Conservation (phyloP, 2,797 vertebrate genomes). For the Choloepus didactylus region DNA sequence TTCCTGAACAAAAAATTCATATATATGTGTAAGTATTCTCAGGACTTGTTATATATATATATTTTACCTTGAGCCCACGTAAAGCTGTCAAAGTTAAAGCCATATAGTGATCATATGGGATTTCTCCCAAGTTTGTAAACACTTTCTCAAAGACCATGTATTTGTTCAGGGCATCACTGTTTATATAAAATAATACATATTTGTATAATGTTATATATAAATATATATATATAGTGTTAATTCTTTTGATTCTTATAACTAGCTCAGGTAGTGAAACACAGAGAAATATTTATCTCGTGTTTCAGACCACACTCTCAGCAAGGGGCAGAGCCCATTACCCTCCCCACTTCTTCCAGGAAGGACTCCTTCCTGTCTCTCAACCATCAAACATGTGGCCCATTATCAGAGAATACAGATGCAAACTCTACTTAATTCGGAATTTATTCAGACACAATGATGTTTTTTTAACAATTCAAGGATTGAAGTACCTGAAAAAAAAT, state of each 20-base stretch:
- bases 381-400: neutral
- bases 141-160: neutral
- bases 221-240: neutral
- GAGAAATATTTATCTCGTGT: neutral
- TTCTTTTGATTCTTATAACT: neutral
- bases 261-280: neutral
- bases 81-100: neutral
- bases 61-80: neutral
- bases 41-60: neutral
- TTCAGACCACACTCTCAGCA: accelerated
- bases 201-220: no score
- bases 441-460: neutral
- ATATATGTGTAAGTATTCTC: neutral
- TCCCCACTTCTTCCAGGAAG: neutral
- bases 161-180: neutral
- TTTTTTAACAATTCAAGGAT: neutral
- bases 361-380: no score
- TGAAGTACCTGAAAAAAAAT: neutral
- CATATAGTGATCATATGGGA: neutral
- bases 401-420: neutral
- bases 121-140: neutral
- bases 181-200: neutral
- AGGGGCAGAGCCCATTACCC: neutral
- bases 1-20: neutral
- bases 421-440: neutral